Percentiles rank a stretch among this genome's conserved stretches.
Conservation (phyloP, 2,888 invertebrate species). For the Drosophila borealis region DNA sequence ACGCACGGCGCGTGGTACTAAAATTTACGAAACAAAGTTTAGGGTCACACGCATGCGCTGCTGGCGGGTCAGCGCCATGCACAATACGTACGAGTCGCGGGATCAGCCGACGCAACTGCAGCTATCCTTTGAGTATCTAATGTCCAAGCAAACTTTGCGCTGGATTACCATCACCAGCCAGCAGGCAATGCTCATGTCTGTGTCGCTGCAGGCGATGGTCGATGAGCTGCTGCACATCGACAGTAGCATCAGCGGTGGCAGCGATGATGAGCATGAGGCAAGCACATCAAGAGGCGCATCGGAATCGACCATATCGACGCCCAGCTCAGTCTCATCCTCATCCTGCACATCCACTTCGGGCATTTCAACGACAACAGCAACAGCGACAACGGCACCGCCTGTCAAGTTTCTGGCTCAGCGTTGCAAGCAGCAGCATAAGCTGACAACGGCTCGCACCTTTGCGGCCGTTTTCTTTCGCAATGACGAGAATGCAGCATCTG, state of each 20-base stretch:
- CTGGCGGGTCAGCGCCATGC: conserved; percentile 97
- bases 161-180: conserved; percentile 97
- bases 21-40: conserved; percentile 93
- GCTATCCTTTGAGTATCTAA: conserved; percentile 97
- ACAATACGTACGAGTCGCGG: conserved; percentile 83
- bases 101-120: conserved; percentile 86
- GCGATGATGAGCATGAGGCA: conserved; percentile 70
- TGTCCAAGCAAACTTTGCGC: conserved; percentile 95
- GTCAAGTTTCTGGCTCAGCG: conserved; percentile 89
- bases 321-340: conserved; percentile 50
- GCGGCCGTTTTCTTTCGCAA: conserved; percentile 89
- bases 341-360: conserved; percentile 55
- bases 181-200: conserved; percentile 97
- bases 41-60: conserved; percentile 98
- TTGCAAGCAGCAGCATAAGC: conserved; percentile 86
- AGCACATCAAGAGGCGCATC: conserved; percentile 58
- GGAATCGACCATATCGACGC: conserved; percentile 71
- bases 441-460: conserved; percentile 85
- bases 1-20: conserved; percentile 87
- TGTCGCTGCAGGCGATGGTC: conserved; percentile 97
- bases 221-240: conserved; percentile 89
- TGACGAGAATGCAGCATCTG: conserved; percentile 85
- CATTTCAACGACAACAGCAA: conserved; percentile 41
- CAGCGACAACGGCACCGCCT: conserved; percentile 70
- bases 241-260: conserved; percentile 28